Conservation (phyloP, 2,888 invertebrate genomes). For the Apeira syringaria region DNA sequence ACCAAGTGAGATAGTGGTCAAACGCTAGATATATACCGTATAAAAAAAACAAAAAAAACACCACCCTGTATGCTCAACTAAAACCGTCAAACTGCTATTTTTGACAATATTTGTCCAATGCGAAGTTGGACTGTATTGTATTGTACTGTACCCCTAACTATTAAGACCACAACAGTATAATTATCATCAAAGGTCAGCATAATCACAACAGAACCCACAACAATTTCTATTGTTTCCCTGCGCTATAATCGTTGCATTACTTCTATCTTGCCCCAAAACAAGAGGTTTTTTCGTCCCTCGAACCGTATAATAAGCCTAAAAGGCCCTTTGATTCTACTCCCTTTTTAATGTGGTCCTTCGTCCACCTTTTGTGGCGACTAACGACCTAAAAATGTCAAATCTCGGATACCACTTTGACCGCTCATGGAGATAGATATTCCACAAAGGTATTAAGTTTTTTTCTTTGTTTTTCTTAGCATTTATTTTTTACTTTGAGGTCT, state of each 20-base stretch:
- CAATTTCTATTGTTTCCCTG: constrained; percentile 12
- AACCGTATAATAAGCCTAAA: constrained; percentile 73
- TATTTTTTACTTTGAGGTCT: constrained; percentile 16
- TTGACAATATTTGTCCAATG: no score
- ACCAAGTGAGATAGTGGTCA: no score
- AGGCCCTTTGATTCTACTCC: constrained; percentile 66
- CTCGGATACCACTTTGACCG: constrained; percentile 50
- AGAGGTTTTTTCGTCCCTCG: constrained; percentile 39
- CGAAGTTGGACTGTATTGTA: no score
- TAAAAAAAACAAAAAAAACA: no score
- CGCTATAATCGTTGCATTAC: constrained; percentile 21
- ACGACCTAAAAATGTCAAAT: constrained; percentile 53
- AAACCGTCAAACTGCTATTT: no score
- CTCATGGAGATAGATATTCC: constrained; percentile 24
- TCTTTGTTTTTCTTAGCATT: constrained; percentile 32
- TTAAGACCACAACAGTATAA: constrained; percentile 11
- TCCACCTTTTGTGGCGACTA: constrained; percentile 61
- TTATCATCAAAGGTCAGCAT: constrained; percentile 11
- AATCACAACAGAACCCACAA: constrained; percentile 8
- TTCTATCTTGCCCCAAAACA: constrained; percentile 30
- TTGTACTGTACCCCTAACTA: not conserved
- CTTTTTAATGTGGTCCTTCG: constrained; percentile 61
- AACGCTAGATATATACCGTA: no score
- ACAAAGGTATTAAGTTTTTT: constrained; percentile 51
- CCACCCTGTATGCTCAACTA: no score